Evolutionary conservation across 2,797 vertebrate genomes (phyloP), one percentile per base, ranked within the genome.

Genomic region (Lophius americanus): DNA sequence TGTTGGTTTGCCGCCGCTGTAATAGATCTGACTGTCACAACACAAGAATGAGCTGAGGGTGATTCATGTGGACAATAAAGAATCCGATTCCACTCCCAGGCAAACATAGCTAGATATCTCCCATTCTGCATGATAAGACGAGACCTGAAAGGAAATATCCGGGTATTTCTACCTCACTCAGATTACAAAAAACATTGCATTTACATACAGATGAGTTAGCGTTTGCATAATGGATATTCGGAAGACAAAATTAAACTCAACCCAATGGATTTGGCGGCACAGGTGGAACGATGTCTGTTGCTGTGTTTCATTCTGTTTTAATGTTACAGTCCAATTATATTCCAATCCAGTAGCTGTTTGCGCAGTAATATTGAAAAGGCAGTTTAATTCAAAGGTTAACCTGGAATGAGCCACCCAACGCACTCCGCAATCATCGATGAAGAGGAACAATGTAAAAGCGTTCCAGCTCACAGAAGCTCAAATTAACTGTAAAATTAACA

Each of bases 161-260:
- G 11, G 46, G 43, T 74, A 59, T 83, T 51, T 51, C 38, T 47
- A 39, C 61, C 58, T 73, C 36, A 66, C 61, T 64, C 49, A 46
- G 53, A 78, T 82, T 65, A 73, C 33, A 66, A 55, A 68, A 75
- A 78, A 74, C 58, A 76, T 55, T 57, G 69, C 60, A 85, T 87
- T 88, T 84, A 77, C 86, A 87, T 85, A 78, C 70, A 84, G 67
- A 88, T 79, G 83, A 82, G 78, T 46, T 68, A 60, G 70, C 62
- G 80, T 86, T 88, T 85, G 77, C 83, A 87, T 88, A 85, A 86
- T 80, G 61, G 68, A 53, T 66, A 64, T 73, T 66, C 10, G 64
- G 82, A 77, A 82, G 58, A 71, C 73, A 77, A 64, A 84, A 78
- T 83, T 77, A 70, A 76, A 77, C 61, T 72, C 71, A 79, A 60